Evolutionary conservation across 2,113 vertebrate species (phyloP).

Genomic region (Irena cyanogastra): DNA sequence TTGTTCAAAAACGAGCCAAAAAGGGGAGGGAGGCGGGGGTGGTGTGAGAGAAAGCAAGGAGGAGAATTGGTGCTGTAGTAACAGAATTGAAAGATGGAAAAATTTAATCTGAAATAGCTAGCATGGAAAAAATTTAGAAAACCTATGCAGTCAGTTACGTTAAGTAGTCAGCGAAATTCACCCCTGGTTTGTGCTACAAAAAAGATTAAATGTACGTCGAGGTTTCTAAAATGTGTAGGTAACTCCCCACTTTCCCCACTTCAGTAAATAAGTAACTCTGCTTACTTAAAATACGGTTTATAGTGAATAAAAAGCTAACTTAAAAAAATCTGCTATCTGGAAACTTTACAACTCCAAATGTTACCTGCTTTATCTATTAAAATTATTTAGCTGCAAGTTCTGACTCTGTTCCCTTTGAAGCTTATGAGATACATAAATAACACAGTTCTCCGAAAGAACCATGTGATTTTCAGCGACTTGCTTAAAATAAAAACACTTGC

Average conservation of each 20-base stretch:
- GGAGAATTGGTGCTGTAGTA: background rate
- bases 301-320: background rate
- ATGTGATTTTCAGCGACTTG: background rate
- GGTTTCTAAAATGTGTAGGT: background rate
- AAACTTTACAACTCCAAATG: background rate
- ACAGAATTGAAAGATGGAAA: background rate
- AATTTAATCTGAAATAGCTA: background rate
- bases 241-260: background rate
- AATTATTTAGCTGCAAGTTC: background rate
- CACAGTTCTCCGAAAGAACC: background rate
- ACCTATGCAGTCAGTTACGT: background rate
- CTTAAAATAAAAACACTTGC: slow-evolving; percentile 47
- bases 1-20: background rate
- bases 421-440: slow-evolving; percentile 41
- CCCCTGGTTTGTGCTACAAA: background rate
- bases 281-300: background rate
- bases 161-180: background rate
- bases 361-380: background rate
- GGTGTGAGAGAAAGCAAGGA: background rate
- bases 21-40: background rate
- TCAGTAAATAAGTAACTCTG: background rate
- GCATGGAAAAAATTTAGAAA: background rate
- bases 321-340: background rate
- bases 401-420: slow-evolving; percentile 30
- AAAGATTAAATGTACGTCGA: rapidly evolving